These are phyloP conservation scores for Candoia aspera DNA, from an alignment of 2,113 vertebrate genomes.

Conservation along the genomic window DNA sequence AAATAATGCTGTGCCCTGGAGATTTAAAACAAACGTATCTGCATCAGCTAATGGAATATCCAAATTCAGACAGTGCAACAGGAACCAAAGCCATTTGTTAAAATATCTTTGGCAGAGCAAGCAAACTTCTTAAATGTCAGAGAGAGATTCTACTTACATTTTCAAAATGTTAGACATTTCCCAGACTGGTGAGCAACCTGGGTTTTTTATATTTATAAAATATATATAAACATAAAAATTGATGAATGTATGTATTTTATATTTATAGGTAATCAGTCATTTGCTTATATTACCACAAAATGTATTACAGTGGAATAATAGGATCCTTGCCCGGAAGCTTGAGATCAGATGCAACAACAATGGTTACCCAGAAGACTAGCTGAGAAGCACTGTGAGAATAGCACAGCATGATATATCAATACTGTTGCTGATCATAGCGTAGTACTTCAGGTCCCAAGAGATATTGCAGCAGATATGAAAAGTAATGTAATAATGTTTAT, in stretches of 20 bases:
- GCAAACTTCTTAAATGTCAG: constrained; percentile 12
- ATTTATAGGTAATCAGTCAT: constrained; percentile 49
- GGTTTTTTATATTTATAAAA: no score
- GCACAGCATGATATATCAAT: neutral
- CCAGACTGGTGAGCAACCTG: neutral
- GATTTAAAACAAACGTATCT: neutral
- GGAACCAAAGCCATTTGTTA: neutral
- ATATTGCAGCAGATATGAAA: no score
- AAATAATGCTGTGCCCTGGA: neutral
- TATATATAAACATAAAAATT: no score
- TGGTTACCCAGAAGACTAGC: constrained; percentile 23
- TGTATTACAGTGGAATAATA: constrained; percentile 48
- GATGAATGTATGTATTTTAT: constrained; percentile 36
- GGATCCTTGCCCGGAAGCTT: constrained; percentile 8
- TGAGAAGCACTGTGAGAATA: constrained; percentile 4
- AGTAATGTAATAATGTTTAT: no score
- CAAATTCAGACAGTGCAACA: neutral
- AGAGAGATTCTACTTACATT: constrained; percentile 50
- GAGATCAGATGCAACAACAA: constrained; percentile 35
- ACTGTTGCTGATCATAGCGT: no score
- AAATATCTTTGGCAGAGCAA: constrained; percentile 35
- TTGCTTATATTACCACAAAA: constrained; percentile 60
- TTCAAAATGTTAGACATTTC: constrained; percentile 24
- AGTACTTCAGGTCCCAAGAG: no score
- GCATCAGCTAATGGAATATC: neutral